Evolutionary conservation across 2,888 invertebrate genomes (phyloP).

Genomic region (Latrodectus elegans): DNA sequence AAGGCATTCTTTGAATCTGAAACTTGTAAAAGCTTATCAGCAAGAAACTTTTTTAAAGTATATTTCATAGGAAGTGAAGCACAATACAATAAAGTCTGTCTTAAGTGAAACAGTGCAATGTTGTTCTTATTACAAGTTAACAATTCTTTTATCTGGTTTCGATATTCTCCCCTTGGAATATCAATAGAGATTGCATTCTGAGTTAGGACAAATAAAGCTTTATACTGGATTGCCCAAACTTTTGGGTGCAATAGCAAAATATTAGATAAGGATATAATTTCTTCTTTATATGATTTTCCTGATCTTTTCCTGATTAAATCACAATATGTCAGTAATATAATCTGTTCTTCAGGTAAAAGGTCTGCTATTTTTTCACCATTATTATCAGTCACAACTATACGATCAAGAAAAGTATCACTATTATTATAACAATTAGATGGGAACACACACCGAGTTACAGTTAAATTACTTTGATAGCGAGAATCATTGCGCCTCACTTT

Average conservation of each 20-base stretch:
- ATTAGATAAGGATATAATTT: conserved; percentile 85
- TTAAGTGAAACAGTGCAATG: conserved; percentile 77
- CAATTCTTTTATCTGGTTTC: conserved; percentile 86
- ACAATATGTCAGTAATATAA: conserved; percentile 86
- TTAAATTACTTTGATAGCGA: not conserved
- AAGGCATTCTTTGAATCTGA: conserved; percentile 90
- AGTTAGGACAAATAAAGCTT: conserved; percentile 84
- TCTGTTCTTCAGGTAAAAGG: conserved; percentile 84
- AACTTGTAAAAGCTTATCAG: conserved; percentile 84
- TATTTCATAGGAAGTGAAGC: conserved; percentile 84
- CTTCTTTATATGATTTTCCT: conserved; percentile 83
- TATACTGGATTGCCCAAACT: conserved; percentile 85
- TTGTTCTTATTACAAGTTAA: conserved; percentile 49
- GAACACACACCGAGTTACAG: conserved; percentile 17
- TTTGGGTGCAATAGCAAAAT: conserved; percentile 80
- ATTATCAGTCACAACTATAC: conserved; percentile 82
- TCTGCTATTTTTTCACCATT: conserved; percentile 73
- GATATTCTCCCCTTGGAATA: conserved; percentile 88
- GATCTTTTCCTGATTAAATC: conserved; percentile 79
- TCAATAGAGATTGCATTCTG: conserved; percentile 79
- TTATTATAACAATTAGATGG: conserved; percentile 82
- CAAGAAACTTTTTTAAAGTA: conserved; percentile 85
- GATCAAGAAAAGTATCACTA: conserved; percentile 90
- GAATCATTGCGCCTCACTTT: conserved; percentile 73
- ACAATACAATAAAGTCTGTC: conserved; percentile 82